These are phyloP conservation scores for Listronotus bonariensis DNA, from an alignment of 1,140 invertebrate genomes.

Conservation along the genomic window DNA sequence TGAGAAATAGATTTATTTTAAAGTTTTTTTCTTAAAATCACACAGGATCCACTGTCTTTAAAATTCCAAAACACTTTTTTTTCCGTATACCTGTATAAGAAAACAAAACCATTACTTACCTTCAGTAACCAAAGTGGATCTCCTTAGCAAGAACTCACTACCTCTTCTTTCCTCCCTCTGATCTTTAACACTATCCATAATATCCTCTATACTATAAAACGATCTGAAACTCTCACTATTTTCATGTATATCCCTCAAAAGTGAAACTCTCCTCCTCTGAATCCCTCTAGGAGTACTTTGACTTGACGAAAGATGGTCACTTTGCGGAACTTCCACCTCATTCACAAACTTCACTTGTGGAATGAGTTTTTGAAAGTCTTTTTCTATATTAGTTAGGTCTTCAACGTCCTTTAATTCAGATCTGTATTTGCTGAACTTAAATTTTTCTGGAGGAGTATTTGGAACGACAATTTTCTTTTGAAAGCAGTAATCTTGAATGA, in stretches of 20 bases:
- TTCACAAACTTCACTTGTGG: constrained; percentile 16
- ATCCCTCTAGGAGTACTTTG: no score
- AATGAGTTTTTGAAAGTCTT: constrained; percentile 10
- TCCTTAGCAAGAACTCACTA: constrained; percentile 10
- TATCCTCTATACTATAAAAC: constrained; percentile 26
- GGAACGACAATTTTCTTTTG: neutral
- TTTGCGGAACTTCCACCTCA: constrained; percentile 12
- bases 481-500: constrained; percentile 27
- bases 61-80: no score
- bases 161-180: neutral
- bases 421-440: constrained; percentile 11
- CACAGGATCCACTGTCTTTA: no score
- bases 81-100: no score
- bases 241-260: constrained; percentile 31
- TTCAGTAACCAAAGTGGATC: constrained; percentile 26
- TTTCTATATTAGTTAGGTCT: constrained; percentile 30
- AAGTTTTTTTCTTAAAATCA: no score
- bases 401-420: constrained; percentile 35
- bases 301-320: no score
- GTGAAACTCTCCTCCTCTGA: constrained; percentile 11
- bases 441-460: neutral
- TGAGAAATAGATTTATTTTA: no score
- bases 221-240: neutral
- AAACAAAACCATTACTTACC: no score
- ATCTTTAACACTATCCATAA: constrained; percentile 12